Percentiles rank a stretch among this genome's conserved stretches.
Conservation (phyloP, 2,797 vertebrate species). For the Taenioides sp. region DNA sequence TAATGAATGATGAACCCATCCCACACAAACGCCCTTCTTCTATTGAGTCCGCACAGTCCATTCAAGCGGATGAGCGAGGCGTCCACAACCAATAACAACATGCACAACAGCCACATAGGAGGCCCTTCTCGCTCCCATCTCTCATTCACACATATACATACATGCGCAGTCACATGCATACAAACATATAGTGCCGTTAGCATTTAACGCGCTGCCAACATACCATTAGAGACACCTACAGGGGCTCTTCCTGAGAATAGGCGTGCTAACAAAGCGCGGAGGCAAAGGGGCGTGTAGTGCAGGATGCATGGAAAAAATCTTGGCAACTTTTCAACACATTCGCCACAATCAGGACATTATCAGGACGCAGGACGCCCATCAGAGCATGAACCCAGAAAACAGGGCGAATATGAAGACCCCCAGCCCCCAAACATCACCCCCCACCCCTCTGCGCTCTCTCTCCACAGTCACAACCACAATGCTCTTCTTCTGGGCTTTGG, state of each 20-base stretch:
- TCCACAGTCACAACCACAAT: conserved; percentile 34
- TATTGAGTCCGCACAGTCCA: conserved; percentile 69
- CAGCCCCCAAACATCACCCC: conserved; percentile 10
- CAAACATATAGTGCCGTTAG: conserved; percentile 65
- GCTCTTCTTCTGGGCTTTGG: conserved; percentile 30
- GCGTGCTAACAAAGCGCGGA: conserved; percentile 61
- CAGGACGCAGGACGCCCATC: conserved; percentile 54
- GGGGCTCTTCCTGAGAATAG: conserved; percentile 76
- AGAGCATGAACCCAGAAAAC: conserved; percentile 64
- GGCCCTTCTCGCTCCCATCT: conserved; percentile 61
- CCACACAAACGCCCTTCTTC: conserved; percentile 71
- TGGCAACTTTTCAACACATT: conserved; percentile 73
- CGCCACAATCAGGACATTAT: conserved; percentile 68
- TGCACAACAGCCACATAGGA: conserved; percentile 76
- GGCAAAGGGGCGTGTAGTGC: conserved; percentile 59
- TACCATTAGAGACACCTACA: conserved; percentile 70
- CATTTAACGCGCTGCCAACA: conserved; percentile 60
- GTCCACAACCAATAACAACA: conserved; percentile 74
- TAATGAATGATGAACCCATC: conserved; percentile 75
- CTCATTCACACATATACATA: conserved; percentile 61
- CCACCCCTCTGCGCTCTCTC: not conserved
- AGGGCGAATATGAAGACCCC: conserved; percentile 46
- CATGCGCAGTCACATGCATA: conserved; percentile 54
- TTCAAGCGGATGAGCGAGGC: conserved; percentile 79
- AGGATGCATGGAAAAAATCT: conserved; percentile 56